These are phyloP conservation scores for Pollachius pollachius DNA, from an alignment of 2,113 vertebrate genomes.

Conservation along the genomic window DNA sequence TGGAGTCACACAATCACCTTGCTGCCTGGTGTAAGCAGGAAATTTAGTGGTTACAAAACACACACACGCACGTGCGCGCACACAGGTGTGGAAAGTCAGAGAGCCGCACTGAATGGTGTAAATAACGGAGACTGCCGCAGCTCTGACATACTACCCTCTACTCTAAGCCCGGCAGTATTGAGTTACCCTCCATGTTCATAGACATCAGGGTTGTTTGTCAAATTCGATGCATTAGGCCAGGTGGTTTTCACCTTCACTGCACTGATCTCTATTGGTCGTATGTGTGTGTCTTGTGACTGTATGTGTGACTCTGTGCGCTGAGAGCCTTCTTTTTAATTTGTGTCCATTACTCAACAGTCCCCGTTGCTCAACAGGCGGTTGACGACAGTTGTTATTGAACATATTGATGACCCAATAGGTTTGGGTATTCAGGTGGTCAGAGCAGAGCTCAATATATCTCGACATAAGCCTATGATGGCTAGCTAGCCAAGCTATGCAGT, in stretches of 20 bases:
- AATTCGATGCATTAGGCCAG: neutral
- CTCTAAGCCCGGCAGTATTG: neutral
- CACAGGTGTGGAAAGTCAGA: too few relatives aligned
- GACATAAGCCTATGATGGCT: too few relatives aligned
- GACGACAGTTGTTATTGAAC: too few relatives aligned
- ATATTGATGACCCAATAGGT: too few relatives aligned
- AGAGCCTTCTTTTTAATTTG: neutral
- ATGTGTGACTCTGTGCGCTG: neutral
- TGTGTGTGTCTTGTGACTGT: neutral
- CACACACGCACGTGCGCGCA: neutral
- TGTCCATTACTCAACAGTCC: neutral
- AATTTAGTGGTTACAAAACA: neutral
- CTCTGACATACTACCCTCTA: too few relatives aligned
- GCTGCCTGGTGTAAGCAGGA: neutral
- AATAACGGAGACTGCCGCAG: too few relatives aligned
- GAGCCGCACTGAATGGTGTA: too few relatives aligned
- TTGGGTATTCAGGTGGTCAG: too few relatives aligned
- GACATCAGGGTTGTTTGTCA: neutral
- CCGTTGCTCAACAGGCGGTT: neutral
- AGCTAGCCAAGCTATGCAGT: too few relatives aligned
- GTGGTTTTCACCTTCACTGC: neutral
- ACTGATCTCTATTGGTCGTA: neutral
- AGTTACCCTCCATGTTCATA: neutral
- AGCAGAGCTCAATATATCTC: too few relatives aligned
- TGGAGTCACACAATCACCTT: constrained; percentile 22